Evolutionary conservation across 1,140 invertebrate species (phyloP), one percentile per base, ranked within the genome.

Genomic region (Amphibalanus amphitrite): DNA sequence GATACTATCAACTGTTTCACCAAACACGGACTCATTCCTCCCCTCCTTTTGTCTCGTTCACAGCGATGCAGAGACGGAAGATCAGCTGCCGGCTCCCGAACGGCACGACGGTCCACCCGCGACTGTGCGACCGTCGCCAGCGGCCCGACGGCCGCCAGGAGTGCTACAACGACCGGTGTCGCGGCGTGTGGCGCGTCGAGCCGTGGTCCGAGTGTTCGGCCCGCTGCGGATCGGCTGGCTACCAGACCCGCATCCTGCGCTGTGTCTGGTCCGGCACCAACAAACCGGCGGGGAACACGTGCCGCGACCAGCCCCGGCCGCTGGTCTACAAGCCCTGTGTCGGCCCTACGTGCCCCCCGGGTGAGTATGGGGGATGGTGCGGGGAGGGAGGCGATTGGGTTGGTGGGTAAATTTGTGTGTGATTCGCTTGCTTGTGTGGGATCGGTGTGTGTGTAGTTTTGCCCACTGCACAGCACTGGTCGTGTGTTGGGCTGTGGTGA

Each of bases 151-250:
- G 87, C 75, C 83, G 84, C 64, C 87, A 88, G 77, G 87, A 91
- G 77, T 93, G 91, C 77, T 86, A 86, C 80, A 90, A 89, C 75
- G 85, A 87, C 70, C 85, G 85, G 26, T 95, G 92, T 80, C 87
- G 87, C 78, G 89, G 90, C 0, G 86, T 87, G 23, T 95, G 92
- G 92, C 85, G 86, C 75, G 87, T 89, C 20, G 90, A 90, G 8
- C 86, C 90, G 74, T 94, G 92, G 92, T 92, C 90, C 29, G 87
- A 91, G 91, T 94, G 92, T 78, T 85, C 87, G 74, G 90, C 89
- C 68, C 80, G 84, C 6, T 94, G 92, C 78, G 86, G 86, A 70
- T 81, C 82, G 67, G 80, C 84, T 47, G 91, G 91, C 1, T 85
- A 90, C 68, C 89, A 91, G 79, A 91, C 91, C 77, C 84, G 92